These are phyloP conservation scores for Villa cingulata DNA, from an alignment of 2,888 invertebrate genomes.

Conservation along the genomic window DNA sequence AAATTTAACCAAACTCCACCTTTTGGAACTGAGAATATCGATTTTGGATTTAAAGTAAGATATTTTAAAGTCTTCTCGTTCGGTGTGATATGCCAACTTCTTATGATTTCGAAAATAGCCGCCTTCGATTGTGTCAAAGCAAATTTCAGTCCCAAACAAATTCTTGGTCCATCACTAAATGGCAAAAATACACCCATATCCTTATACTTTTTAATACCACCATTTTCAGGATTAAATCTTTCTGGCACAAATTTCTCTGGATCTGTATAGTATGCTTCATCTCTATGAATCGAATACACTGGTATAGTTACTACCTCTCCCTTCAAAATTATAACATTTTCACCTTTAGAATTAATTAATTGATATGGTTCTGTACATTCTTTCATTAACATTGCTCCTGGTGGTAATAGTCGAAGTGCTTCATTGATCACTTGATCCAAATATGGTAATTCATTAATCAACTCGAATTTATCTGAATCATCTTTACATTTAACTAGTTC, in stretches of 20 bases:
- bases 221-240: conserved; percentile 33
- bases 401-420: conserved; percentile 23
- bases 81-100: conserved; percentile 20
- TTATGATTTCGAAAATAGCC: conserved; percentile 23
- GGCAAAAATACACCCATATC: conserved; percentile 27
- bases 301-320: conserved; percentile 18
- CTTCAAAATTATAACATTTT: conserved; percentile 11
- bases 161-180: conserved; percentile 34
- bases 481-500: conserved; percentile 14
- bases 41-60: conserved; percentile 21
- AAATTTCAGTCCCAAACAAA: conserved; percentile 29
- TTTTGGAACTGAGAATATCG: conserved; percentile 22
- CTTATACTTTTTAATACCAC: conserved; percentile 18
- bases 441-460: conserved; percentile 21
- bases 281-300: conserved; percentile 31
- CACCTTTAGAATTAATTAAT: conserved; percentile 15
- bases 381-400: conserved; percentile 18
- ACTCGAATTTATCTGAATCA: conserved; percentile 17
- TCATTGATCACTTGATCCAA: conserved; percentile 25
- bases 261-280: conserved; percentile 37
- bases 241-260: conserved; percentile 41
- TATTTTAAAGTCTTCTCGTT: conserved; percentile 21
- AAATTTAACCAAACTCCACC: conserved; percentile 31
- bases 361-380: conserved; percentile 20
- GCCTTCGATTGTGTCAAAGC: conserved; percentile 25